Base-by-base conservation (phyloP, 2,888 invertebrate genomes). In the Thalpophila matura region DNA sequence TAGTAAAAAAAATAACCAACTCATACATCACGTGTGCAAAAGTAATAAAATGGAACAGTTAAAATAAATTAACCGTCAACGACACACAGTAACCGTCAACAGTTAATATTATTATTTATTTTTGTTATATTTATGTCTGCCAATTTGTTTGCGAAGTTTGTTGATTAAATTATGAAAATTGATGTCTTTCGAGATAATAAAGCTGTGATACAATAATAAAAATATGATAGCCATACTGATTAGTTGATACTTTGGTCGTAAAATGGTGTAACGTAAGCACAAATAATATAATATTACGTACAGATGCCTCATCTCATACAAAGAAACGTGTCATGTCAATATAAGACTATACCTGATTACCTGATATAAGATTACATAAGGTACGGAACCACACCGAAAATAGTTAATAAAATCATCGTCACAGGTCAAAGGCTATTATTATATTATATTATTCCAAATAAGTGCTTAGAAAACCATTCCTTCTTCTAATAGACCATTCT, bases 1-100 rank as follows among this genome's bases (percentile, higher is more conserved):
- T 1, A 27, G 14, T n/a, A 10, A 29, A 31, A 29, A 43, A 50
- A 37, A 7, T 40, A 7, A 50, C 10, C 1, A 3, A 1, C 10
- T 24, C 33, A 37, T 26, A 47, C 33, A 33, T 69, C 22, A 69
- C 70, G 50, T 69, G 61, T 7, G n/a, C 6, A 10, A 45, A 20
- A 0, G 33, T 24, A 45, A 60, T 69, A 60, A 66, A 66, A 51
- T 24, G 1, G 45, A 29, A 20, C 33, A 22, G 24, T 60, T 50
- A 20, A 65, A 66, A 59, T 69, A 33, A 50, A 49, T 65, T 65
- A 50, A 45, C 42, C 29, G 45, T 10, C n/a, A 29, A 68, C 37
- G 3, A 47, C 26, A 9, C 6, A 7, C n/a, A n/a, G 26, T 65
- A 66, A 60, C 61, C 40, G 64, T 37, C 59, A 22, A 7, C 31